These are phyloP conservation scores for Lasioglossum vierecki DNA, from an alignment of 2,888 invertebrate genomes.

Conservation along the genomic window DNA sequence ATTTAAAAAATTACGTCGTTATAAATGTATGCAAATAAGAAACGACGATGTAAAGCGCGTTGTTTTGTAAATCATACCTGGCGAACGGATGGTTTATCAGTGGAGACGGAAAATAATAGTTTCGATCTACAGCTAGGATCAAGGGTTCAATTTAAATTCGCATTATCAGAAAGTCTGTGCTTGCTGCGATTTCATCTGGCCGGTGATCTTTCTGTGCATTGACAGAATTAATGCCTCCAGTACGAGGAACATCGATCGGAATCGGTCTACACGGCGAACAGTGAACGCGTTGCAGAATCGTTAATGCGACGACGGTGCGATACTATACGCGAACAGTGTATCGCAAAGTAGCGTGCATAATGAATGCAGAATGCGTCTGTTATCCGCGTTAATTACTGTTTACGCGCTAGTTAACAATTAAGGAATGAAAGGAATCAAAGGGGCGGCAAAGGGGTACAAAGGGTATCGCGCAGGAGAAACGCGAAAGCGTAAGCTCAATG, in stretches of 20 bases:
- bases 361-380: constrained; percentile 30
- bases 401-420: constrained; percentile 35
- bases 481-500: constrained; percentile 1
- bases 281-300: neutral
- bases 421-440: constrained; percentile 34
- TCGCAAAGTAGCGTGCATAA: constrained; percentile 33
- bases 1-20: neutral
- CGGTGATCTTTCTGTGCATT: constrained; percentile 5
- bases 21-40: neutral
- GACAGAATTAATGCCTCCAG: constrained; percentile 20
- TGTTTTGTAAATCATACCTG: neutral
- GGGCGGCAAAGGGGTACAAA: neutral
- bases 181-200: constrained; percentile 41
- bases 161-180: constrained; percentile 29
- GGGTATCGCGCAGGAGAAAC: neutral
- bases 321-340: constrained; percentile 9
- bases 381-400: constrained; percentile 50
- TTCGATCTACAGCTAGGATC: constrained; percentile 9
- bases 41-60: neutral
- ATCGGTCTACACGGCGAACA: constrained; percentile 5
- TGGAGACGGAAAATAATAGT: constrained; percentile 19
- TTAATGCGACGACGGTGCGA: constrained; percentile 6
- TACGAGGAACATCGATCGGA: constrained; percentile 23
- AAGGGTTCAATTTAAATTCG: constrained; percentile 48
- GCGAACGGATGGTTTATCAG: constrained; percentile 8